Evolutionary conservation across 2,113 vertebrate species (phyloP).

Genomic region (Chionis minor): DNA sequence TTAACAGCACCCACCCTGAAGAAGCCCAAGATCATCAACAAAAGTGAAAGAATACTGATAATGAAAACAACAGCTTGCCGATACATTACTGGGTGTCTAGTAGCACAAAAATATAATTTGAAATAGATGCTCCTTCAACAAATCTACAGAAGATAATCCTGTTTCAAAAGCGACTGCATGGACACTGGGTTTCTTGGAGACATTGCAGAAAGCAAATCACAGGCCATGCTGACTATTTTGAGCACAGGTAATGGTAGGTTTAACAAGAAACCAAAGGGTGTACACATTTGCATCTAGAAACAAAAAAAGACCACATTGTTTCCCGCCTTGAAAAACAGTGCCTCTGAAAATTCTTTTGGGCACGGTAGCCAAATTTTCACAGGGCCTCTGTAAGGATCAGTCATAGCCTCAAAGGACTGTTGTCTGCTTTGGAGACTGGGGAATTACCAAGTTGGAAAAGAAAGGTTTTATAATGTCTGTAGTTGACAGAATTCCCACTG

Average conservation of each 20-base stretch:
- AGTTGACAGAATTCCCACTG: neutral
- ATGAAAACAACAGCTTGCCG: accelerated
- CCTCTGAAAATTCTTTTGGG: neutral
- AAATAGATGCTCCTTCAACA: neutral
- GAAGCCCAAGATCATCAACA: neutral
- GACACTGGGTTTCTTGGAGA: neutral
- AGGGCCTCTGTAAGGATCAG: neutral
- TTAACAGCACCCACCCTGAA: neutral
- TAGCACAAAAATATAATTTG: neutral
- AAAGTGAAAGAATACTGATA: neutral
- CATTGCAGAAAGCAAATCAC: neutral
- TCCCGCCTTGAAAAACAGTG: neutral
- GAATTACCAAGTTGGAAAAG: neutral
- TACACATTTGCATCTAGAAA: neutral
- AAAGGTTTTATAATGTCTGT: neutral
- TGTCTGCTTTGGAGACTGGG: neutral
- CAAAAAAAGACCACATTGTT: accelerated
- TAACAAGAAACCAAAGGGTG: neutral
- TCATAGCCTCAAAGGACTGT: neutral
- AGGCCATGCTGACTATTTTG: neutral
- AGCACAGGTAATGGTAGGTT: neutral
- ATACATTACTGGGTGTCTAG: neutral
- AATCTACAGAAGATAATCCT: neutral
- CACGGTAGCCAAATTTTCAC: neutral
- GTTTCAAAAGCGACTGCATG: neutral